Evolutionary conservation across 2,888 invertebrate species (phyloP).

Genomic region (Marasmarcha lunaedactyla): DNA sequence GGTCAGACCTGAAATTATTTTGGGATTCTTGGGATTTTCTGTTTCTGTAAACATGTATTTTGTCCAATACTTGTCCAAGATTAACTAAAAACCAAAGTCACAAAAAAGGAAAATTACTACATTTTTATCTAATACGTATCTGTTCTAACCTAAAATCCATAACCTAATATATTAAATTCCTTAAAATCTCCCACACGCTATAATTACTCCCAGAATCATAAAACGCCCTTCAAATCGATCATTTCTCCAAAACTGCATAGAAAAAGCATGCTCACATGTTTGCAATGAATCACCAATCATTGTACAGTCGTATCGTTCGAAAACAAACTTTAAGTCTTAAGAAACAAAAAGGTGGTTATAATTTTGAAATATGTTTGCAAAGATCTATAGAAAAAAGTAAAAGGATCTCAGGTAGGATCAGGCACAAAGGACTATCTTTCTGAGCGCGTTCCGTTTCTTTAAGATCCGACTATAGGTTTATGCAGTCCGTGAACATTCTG

Average conservation of each 20-base stretch:
- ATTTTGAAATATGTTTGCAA: not conserved
- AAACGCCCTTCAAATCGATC: constrained; percentile 12
- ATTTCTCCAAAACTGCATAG: constrained; percentile 26
- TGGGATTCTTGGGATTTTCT: too few relatives aligned
- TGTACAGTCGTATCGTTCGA: not conserved
- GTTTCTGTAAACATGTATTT: too few relatives aligned
- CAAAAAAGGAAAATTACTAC: too few relatives aligned
- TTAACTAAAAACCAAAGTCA: too few relatives aligned
- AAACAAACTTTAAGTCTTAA: not conserved
- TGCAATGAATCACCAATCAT: constrained; percentile 20
- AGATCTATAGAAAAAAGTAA: constrained; percentile 41
- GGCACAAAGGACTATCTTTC: constrained; percentile 42
- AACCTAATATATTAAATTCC: too few relatives aligned
- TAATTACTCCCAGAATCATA: too few relatives aligned
- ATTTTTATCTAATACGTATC: too few relatives aligned
- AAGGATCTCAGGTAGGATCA: constrained; percentile 52
- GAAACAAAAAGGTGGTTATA: not conserved
- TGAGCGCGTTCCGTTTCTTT: constrained; percentile 32
- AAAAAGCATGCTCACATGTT: constrained; percentile 21
- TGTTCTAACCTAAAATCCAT: too few relatives aligned
- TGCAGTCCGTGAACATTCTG: constrained; percentile 9
- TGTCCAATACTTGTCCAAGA: too few relatives aligned
- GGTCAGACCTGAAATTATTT: too few relatives aligned
- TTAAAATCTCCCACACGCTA: too few relatives aligned
- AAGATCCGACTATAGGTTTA: constrained; percentile 14